Percentiles rank a stretch among this genome's conserved stretches.
These are phyloP conservation scores for Caenorhabditis sinica DNA, from an alignment of 2,888 invertebrate genomes.

Conservation along the genomic window DNA sequence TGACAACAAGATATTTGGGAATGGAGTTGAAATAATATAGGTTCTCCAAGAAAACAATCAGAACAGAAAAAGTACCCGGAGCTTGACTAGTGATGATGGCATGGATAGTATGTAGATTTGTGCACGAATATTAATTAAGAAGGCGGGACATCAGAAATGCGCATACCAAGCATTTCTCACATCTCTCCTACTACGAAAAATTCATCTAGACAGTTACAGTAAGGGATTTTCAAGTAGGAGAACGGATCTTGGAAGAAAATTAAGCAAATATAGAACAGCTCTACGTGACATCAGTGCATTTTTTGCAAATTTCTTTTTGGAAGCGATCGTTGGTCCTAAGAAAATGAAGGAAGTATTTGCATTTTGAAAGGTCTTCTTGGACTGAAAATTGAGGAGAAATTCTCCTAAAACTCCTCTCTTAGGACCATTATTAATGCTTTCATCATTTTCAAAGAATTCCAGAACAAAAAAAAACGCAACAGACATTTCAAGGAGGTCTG, in stretches of 20 bases:
- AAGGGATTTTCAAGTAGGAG: background rate
- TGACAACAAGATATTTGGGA: too few relatives aligned
- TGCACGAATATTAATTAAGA: constrained; percentile 57
- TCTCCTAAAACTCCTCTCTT: background rate
- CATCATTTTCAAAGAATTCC: constrained; percentile 7
- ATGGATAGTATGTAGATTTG: constrained; percentile 57
- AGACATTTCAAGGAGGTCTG: background rate
- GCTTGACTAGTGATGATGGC: constrained; percentile 25
- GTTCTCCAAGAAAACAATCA: background rate
- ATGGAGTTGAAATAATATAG: background rate
- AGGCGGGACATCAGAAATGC: constrained; percentile 58
- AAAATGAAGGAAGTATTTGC: constrained; percentile 20
- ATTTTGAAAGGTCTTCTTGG: constrained; percentile 19
- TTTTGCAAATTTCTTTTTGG: background rate
- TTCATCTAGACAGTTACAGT: constrained; percentile 27
- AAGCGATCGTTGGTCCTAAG: constrained; percentile 18
- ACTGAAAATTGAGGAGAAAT: background rate
- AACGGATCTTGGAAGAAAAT: constrained; percentile 1
- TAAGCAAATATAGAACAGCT: background rate
- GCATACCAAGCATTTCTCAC: constrained; percentile 58
- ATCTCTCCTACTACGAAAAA: constrained; percentile 21
- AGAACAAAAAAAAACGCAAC: background rate
- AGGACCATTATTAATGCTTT: constrained; percentile 13
- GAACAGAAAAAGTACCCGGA: background rate
- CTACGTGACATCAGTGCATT: constrained; percentile 17